A percentile compares a stretch with the other conserved stretches of the same genome.
Evolutionary conservation across 2,888 invertebrate genomes (phyloP).

Genomic region (Ariolimax columbianus): DNA sequence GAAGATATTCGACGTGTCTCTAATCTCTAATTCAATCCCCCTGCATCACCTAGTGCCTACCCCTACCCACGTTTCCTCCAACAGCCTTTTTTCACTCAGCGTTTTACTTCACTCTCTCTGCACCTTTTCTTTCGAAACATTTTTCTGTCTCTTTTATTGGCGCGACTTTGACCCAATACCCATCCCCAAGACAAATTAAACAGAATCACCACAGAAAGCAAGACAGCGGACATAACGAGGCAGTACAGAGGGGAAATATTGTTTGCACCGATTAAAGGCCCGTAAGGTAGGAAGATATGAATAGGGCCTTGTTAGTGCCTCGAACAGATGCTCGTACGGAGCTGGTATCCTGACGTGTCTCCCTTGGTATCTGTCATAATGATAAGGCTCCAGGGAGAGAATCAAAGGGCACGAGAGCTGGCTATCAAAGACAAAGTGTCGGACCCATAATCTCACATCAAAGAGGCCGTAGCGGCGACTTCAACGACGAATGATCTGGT

Average conservation of each 20-base stretch:
- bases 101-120: too few relatives aligned
- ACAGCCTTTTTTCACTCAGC: too few relatives aligned
- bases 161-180: too few relatives aligned
- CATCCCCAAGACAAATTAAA: too few relatives aligned
- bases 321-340: conserved; percentile 24
- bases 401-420: conserved; percentile 34
- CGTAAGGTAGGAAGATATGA: not conserved
- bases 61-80: too few relatives aligned
- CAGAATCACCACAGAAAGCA: too few relatives aligned
- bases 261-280: conserved; percentile 9
- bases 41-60: too few relatives aligned
- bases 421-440: conserved; percentile 45
- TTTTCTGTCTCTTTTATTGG: too few relatives aligned
- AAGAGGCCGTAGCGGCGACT: conserved; percentile 21
- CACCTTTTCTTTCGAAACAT: too few relatives aligned
- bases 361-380: conserved; percentile 38
- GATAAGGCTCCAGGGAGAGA: conserved; percentile 26
- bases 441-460: conserved; percentile 47
- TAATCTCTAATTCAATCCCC: too few relatives aligned
- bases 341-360: conserved; percentile 22
- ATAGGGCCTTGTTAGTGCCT: conserved; percentile 22
- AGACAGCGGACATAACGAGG: not conserved
- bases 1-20: too few relatives aligned
- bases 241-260: not conserved
- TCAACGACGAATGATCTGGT: conserved; percentile 35